These are phyloP conservation scores for Mormyrus proboscirostris DNA, from an alignment of 2,797 vertebrate genomes.

Conservation along the genomic window DNA sequence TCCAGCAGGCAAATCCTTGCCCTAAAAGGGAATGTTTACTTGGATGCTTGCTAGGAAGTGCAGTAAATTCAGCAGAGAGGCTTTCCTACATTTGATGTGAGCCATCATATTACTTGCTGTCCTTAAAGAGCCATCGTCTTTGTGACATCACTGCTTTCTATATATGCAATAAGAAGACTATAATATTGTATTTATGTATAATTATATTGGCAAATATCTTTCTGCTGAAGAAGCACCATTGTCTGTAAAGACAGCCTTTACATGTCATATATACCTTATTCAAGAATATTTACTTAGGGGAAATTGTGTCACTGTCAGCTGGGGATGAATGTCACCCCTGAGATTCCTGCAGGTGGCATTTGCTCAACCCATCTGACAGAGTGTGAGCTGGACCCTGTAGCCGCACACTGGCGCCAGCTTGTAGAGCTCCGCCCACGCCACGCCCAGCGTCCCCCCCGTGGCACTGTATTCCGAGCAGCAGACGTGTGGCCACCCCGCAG, in stretches of 20 bases:
- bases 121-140: neutral
- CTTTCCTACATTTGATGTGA: neutral
- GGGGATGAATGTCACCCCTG: neutral
- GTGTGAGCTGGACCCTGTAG: neutral
- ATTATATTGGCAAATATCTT: neutral
- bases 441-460: neutral
- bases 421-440: neutral
- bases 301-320: neutral
- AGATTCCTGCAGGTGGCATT: neutral
- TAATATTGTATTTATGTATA: neutral
- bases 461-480: neutral
- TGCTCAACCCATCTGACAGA: neutral
- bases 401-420: neutral
- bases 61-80: neutral
- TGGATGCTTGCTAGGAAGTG: neutral
- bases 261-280: neutral
- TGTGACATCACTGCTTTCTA: neutral
- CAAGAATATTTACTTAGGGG: neutral
- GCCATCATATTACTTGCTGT: neutral
- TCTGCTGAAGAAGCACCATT: neutral
- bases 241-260: neutral
- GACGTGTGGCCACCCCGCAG: neutral
- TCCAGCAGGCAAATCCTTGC: neutral
- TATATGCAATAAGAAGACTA: neutral
- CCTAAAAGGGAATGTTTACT: conserved; percentile 6